A percentile compares a stretch with the other conserved stretches of the same genome.
Conservation (phyloP, 2,888 invertebrate genomes). For the Hoplodrina ambigua region DNA sequence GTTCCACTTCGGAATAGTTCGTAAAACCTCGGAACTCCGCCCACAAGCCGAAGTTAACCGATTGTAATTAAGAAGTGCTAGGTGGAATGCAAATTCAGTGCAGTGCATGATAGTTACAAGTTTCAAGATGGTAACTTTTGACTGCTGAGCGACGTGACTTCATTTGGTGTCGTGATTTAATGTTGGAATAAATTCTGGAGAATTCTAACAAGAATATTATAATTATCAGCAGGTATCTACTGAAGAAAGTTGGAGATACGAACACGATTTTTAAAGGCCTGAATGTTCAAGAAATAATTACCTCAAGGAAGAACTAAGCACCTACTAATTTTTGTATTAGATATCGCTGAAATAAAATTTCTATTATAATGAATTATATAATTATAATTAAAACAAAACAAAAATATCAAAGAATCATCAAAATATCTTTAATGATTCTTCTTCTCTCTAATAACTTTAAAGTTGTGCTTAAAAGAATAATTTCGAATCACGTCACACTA, state of each 20-base stretch:
- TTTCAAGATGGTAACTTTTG: slow-evolving; percentile 55
- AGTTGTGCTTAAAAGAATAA: too few species aligned
- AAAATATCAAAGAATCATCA: too few species aligned
- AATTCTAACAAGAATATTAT: neutral
- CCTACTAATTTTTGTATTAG: too few species aligned
- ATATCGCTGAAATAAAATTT: too few species aligned
- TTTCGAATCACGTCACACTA: too few species aligned
- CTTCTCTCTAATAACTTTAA: too few species aligned
- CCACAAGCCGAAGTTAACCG: slow-evolving; percentile 65
- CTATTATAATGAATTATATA: too few species aligned
- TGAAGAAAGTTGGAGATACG: neutral
- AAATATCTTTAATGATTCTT: too few species aligned
- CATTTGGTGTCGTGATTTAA: slow-evolving; percentile 33
- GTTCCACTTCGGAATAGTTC: slow-evolving; percentile 30
- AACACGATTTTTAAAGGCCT: neutral
- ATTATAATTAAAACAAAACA: too few species aligned
- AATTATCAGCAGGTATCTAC: neutral
- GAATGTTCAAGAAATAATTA: neutral
- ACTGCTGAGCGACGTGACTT: slow-evolving; percentile 55
- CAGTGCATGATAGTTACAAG: slow-evolving; percentile 27
- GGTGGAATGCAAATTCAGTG: slow-evolving; percentile 71
- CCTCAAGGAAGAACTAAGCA: too few species aligned
- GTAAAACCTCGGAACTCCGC: slow-evolving; percentile 32
- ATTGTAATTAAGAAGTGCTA: slow-evolving; percentile 75
- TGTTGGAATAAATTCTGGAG: slow-evolving; percentile 6